A percentile compares a stretch with the other conserved stretches of the same genome.
Conservation (phyloP, 2,888 invertebrate genomes). For the Andrena praecox region DNA sequence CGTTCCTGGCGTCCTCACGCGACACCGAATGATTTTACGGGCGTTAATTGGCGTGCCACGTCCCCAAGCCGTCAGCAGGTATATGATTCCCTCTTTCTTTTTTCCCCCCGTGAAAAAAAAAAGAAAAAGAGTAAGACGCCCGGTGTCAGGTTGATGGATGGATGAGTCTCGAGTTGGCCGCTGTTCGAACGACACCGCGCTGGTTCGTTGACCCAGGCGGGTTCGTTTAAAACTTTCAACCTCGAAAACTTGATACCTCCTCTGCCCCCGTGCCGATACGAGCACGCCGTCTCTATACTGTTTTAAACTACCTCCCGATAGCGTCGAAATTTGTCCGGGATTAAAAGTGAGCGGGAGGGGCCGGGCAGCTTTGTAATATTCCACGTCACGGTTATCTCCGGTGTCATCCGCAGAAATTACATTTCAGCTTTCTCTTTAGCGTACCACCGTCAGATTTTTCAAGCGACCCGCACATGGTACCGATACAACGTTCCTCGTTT, state of each 20-base stretch:
- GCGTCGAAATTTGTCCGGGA: slow-evolving; percentile 39
- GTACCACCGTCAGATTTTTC: slow-evolving; percentile 37
- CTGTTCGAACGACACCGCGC: slow-evolving; percentile 31
- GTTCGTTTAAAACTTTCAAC: slow-evolving; percentile 45
- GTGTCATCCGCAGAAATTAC: slow-evolving; percentile 68
- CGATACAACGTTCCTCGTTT: slow-evolving; percentile 37
- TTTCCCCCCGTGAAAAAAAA: neutral
- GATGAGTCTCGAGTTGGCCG: slow-evolving; percentile 46
- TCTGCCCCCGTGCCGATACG: slow-evolving; percentile 1
- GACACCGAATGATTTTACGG: slow-evolving; percentile 66
- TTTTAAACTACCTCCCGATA: slow-evolving; percentile 45
- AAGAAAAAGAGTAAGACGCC: slow-evolving; percentile 35
- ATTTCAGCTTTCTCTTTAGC: slow-evolving; percentile 46
- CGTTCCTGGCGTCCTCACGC: slow-evolving; percentile 45
- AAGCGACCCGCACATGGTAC: neutral
- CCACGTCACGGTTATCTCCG: slow-evolving; percentile 53
- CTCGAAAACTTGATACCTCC: slow-evolving; percentile 17
- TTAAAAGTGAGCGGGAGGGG: slow-evolving; percentile 42
- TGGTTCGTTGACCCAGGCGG: slow-evolving; percentile 59
- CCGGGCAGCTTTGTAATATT: slow-evolving; percentile 36
- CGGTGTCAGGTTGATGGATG: slow-evolving; percentile 68
- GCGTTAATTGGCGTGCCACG: slow-evolving; percentile 65
- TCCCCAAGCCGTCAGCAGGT: slow-evolving; percentile 39
- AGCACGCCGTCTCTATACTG: neutral
- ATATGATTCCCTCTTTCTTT: slow-evolving; percentile 29